These are phyloP conservation scores for Stegodyphus dumicola DNA, from an alignment of 1,140 invertebrate genomes.

Conservation along the genomic window DNA sequence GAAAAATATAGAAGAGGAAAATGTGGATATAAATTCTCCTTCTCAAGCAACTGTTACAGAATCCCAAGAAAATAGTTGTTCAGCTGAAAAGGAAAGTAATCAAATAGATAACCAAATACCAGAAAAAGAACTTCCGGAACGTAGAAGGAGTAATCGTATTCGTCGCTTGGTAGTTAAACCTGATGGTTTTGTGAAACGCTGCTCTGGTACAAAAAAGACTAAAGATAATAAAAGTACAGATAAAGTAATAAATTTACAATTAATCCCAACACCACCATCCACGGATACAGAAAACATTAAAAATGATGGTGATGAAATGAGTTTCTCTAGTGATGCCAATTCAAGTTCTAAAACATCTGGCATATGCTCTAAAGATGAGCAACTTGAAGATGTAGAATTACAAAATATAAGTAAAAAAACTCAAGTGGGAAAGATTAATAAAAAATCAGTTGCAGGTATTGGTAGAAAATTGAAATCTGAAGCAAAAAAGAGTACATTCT, in stretches of 20 bases:
- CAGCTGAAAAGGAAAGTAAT: background rate
- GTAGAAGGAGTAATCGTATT: conserved; percentile 16
- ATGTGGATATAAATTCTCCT: background rate
- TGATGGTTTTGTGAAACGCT: background rate
- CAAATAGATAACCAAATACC: background rate
- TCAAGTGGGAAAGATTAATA: too few relatives aligned
- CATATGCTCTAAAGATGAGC: too few relatives aligned
- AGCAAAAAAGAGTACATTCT: too few relatives aligned
- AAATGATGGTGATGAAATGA: too few relatives aligned
- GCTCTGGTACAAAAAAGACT: background rate
- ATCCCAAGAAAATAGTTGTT: background rate
- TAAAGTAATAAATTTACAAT: background rate
- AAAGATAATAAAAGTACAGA: background rate
- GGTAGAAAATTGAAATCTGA: too few relatives aligned
- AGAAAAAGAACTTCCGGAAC: conserved; percentile 14
- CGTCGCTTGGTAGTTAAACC: conserved; percentile 9
- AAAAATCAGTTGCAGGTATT: too few relatives aligned
- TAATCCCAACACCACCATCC: background rate
- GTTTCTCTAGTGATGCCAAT: too few relatives aligned
- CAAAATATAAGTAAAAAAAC: too few relatives aligned
- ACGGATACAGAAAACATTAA: too few relatives aligned
- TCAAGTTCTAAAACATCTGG: too few relatives aligned
- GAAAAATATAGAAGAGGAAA: too few relatives aligned
- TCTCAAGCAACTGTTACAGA: background rate
- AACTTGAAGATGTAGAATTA: too few relatives aligned